Base-by-base conservation (phyloP, 1,140 invertebrate genomes). In the Lepidurus couesii region DNA sequence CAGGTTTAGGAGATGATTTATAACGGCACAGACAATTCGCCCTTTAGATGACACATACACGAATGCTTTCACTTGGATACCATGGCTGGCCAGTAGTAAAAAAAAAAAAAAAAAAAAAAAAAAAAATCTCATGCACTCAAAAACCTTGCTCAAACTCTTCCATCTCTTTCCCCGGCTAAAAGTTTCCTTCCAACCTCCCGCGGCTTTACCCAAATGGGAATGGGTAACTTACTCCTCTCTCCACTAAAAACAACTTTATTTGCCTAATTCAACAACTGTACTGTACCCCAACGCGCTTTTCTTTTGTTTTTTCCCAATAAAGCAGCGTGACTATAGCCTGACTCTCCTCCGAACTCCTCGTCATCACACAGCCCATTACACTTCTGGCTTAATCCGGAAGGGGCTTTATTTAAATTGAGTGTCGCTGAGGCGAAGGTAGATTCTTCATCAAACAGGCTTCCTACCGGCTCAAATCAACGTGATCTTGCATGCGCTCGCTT, bases 361-460 rank as follows among this genome's bases (percentile, higher is more conserved):
- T 65, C 53, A 65, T 65, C 53, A 65, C 47, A 65, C 53, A 65
- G 53, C 16, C 53, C 53, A 65, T 65, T 65, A 65, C 53, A 65
- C 53, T 65, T 65, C 9, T 65, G 16, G 16, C 53, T 65, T 65
- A 65, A 65, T 65, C 53, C 53, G 53, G 5, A 16, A 16, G 53
- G 53, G 53, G 53, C 53, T 65, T 65, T 65, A 65, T 65, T 65
- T 65, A 65, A 65, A 65, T 65, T 65, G 53, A 65, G 53, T 65
- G 53, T 65, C 53, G 53, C 53, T 65, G 53, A 21, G 53, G 53
- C 53, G 53, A 65, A 65, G 53, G 53, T 65, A 65, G 53, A 65
- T 65, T 65, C 53, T 65, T 65, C 53, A 65, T 65, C 53, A 65
- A 65, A 65, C 53, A 65, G 53, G 53, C 45, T 47, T 47, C 45